Base-by-base conservation (phyloP, 2,797 vertebrate genomes). In the Pantherophis vulpinus region DNA sequence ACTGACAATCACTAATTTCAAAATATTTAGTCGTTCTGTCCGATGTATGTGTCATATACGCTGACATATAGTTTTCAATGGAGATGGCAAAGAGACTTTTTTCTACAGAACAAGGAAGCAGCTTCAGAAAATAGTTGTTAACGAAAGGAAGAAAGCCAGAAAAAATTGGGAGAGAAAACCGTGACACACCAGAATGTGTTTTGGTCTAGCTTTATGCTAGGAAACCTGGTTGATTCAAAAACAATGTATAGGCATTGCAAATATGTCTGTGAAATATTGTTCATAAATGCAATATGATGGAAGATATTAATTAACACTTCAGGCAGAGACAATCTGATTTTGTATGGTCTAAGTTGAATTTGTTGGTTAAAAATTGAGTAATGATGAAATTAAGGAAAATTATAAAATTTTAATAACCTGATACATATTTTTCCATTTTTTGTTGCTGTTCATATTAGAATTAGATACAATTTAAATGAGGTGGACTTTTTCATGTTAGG, bases 1-100 rank as follows among this genome's bases (percentile, higher is more conserved):
- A 47, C 60, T 90, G 89, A 51, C 58, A 83, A 58, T 86, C 29
- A 70, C 37, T 93, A 74, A n/a, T 93, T 87, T 87, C 37, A 87
- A 55, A 90, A 70, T 61, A 87, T 93, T 56, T 88, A 63, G 58
- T 7, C 29, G 2, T 27, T 56, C 25, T 60, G 74, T n/a, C 56
- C n/a, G 0, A 5, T 56, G 10, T 47, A 13, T 37, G 8, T 51
- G 5, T 54, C n/a, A 56, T 27, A 12, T 88, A 88, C 32, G 10
- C 32, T 59, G 63, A 60, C 42, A 42, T 42, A 42, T 42, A 11
- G 63, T 86, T 27, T 56, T 90, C 70, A 54, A 32, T 56, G 79
- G 42, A 37, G n/a, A 23, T 89, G 87, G 51, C 23, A 29, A 23
- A 90, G 10, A 16, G 5, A 66, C 27, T 4, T 87, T 90, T 93